Evolutionary conservation across 2,797 vertebrate species (phyloP), one percentile per base, ranked within the genome.

Genomic region (Halcyon chelicuti): DNA sequence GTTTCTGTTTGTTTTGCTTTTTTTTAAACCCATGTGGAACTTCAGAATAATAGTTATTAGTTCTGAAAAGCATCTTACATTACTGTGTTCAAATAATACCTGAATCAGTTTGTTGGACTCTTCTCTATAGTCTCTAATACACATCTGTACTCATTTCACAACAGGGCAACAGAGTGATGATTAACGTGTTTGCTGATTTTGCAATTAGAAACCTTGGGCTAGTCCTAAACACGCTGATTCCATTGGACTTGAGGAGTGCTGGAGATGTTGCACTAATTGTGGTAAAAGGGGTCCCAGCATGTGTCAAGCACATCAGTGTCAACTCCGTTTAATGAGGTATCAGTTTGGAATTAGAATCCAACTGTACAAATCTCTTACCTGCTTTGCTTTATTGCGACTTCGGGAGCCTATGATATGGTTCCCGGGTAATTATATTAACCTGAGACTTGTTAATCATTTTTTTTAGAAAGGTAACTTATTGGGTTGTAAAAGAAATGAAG

Each of bases 251-350:
- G 61, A 76, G 87, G 67, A 94, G 63, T 42, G 87, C 92, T 90
- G 92, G 97, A 97, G 97, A 97, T 94, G 94, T 90, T 74, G 83
- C 93, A 94, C 94, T 98, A 97, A 98, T 97, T 98, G 97, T 96
- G 97, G 97, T 97, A 86, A 96, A 95, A 92, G 76, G 88, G 67
- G 89, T 85, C 73, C 80, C 85, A 93, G 91, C 91, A 18, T 83
- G 73, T 86, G 90, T 95, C 90, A 92, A 94, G 94, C 90, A 80
- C 84, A 76, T 93, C 76, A 75, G 40, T 4, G 15, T 47, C 76
- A 93, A 63, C 70, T 85, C 90, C 4, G 23, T 49, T 82, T 94
- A 96, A 91, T 68, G 62, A 96, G 92, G 65, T 91, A 47, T 78
- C 78, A 26, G 9, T 80, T 79, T 66, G 76, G 70, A 84, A 78